Base-by-base conservation (phyloP, 2,888 invertebrate species). In the Nomada goodeniana region DNA sequence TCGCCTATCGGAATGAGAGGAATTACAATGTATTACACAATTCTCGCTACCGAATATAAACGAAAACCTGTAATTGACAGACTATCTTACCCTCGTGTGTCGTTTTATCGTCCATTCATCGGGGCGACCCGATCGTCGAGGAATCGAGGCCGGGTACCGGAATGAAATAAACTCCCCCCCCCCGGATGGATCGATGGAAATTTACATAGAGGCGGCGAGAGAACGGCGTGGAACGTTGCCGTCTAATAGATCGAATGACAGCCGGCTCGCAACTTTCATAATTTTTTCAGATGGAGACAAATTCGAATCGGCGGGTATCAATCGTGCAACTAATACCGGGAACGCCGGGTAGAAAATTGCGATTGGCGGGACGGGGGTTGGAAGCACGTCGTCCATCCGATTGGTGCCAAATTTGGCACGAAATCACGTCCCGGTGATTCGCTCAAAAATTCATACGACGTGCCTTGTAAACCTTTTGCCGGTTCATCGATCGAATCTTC, bases 351-450 rank as follows among this genome's bases (percentile, higher is more conserved):
- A 80, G 87, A 87, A 88, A 88, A 88, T 88, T 82, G 81, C 84
- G 47, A 82, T 64, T 71, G 26, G 13, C 9, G 29, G 4, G 10
- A 42, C 2, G 29, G 74, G 71, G 76, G 82, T 82, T 74, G 85
- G 72, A 47, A 74, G 75, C 86, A 63, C 80, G 80, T 80, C 83
- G 83, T 86, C 50, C 89, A 83, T 78, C 55, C 86, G 86, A 87
- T 87, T 87, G 87, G 80, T 82, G 86, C 74, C 83, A 88, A 88
- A 89, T 89, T 89, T 88, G 86, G 87, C 88, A 88, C 86, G 82
- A 86, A 88, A 89, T 89, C 89, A 80, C 87, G 84, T 87, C 83
- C 83, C 76, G 65, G 61, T 59, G 63, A 76, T 73, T 79, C 76
- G 68, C 77, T 88, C 76, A 85, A 89, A 89, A 87, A 84, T 89